Conservation (phyloP, 1,140 invertebrate species). For the Brachionus plicatilis region DNA sequence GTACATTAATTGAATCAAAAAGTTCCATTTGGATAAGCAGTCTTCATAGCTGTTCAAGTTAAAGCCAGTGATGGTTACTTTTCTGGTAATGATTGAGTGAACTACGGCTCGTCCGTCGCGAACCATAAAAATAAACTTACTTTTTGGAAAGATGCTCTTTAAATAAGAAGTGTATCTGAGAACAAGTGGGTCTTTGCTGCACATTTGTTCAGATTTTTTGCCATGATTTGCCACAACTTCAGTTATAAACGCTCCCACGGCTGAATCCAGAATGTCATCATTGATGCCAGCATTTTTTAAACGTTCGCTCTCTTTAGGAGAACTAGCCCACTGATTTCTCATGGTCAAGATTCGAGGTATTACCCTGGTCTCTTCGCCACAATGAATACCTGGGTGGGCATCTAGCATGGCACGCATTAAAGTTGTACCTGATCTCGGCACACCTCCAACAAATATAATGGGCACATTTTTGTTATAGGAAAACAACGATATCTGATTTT, state of each 20-base stretch:
- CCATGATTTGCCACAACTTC: slow-evolving; percentile 75
- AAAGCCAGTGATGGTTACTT: slow-evolving; percentile 95
- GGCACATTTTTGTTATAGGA: slow-evolving; percentile 16
- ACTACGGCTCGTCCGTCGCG: slow-evolving; percentile 93
- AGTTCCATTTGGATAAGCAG: slow-evolving; percentile 91
- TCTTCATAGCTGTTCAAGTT: slow-evolving; percentile 85
- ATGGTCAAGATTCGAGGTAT: slow-evolving; percentile 81
- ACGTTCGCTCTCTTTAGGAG: slow-evolving; percentile 71
- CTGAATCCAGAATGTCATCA: slow-evolving; percentile 82
- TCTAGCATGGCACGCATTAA: slow-evolving; percentile 95
- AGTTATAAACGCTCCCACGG: slow-evolving; percentile 89
- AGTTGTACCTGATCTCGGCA: slow-evolving; percentile 91
- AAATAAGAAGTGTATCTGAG: slow-evolving; percentile 83
- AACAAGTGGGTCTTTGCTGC: slow-evolving; percentile 97
- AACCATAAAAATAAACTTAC: slow-evolving; percentile 96
- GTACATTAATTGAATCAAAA: slow-evolving; percentile 87
- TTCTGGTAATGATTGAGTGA: slow-evolving; percentile 92
- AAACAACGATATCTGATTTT: background rate
- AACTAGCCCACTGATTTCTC: slow-evolving; percentile 83
- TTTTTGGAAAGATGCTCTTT: slow-evolving; percentile 62
- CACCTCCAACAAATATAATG: slow-evolving; percentile 80
- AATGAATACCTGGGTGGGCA: slow-evolving; percentile 93
- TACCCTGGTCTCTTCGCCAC: slow-evolving; percentile 93
- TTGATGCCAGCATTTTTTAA: slow-evolving; percentile 81
- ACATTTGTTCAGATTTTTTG: slow-evolving; percentile 76